phyloP scores from a whole-genome alignment of 1,140 invertebrate genomes.

The Kradibia gibbosae region DNA sequence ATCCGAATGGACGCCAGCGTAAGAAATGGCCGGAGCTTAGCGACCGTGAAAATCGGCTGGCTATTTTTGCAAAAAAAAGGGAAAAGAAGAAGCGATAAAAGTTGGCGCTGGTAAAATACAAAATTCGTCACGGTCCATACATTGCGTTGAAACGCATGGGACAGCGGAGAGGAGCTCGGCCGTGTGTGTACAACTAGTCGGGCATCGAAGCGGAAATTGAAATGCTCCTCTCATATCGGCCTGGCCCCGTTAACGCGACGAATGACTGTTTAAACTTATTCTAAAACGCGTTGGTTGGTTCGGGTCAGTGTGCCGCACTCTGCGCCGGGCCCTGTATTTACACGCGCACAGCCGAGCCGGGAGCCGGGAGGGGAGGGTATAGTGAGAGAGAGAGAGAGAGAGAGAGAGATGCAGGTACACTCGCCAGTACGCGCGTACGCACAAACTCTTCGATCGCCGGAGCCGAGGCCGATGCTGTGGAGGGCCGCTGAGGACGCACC shows the following conservation, averaged over 20 bases:
- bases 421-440: not conserved
- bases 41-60: constrained; percentile 19
- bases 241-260: constrained; percentile 53
- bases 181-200: not conserved
- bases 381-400: too few species aligned
- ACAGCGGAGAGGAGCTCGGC: not conserved
- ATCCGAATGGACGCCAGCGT: not conserved
- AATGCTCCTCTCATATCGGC: constrained; percentile 54
- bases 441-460: not conserved
- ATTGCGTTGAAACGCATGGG: not conserved
- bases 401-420: too few species aligned
- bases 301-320: constrained; percentile 60
- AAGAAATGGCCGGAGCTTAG: constrained; percentile 14
- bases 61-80: constrained; percentile 22
- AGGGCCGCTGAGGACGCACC: not conserved
- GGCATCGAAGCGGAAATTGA: constrained; percentile 48
- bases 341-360: too few species aligned
- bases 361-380: too few species aligned
- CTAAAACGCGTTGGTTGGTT: constrained; percentile 47
- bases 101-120: not conserved
- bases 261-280: constrained; percentile 55
- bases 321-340: too few species aligned
- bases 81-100: not conserved
- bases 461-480: not conserved
- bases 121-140: constrained; percentile 8